A percentile compares a stretch with the other conserved stretches of the same genome.
Conservation (phyloP, 1,140 invertebrate genomes). For the Ceratina calcarata region DNA sequence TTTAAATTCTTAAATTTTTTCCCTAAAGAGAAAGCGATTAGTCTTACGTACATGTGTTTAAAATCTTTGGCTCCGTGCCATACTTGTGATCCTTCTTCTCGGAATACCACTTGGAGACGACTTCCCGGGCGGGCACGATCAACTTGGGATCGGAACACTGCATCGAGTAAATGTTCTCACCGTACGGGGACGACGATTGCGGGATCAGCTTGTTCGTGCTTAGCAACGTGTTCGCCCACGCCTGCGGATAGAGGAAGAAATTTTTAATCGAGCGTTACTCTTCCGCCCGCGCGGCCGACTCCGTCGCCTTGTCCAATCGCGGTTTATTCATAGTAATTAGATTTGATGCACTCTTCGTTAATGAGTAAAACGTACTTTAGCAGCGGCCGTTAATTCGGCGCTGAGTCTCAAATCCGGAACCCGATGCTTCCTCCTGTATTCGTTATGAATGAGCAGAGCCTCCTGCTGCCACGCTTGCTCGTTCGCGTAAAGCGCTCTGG, state of each 20-base stretch:
- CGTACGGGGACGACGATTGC: slow-evolving; percentile 83
- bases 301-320: too few relatives aligned
- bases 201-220: slow-evolving; percentile 85
- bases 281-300: neutral
- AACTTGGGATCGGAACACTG: slow-evolving; percentile 86
- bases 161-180: slow-evolving; percentile 85
- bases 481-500: slow-evolving; percentile 57
- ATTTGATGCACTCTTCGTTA: neutral
- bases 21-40: neutral
- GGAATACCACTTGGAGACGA: slow-evolving; percentile 86
- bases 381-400: slow-evolving; percentile 79
- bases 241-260: slow-evolving; percentile 59
- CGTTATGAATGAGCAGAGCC: slow-evolving; percentile 88
- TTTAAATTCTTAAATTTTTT: neutral
- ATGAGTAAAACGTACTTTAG: slow-evolving; percentile 79
- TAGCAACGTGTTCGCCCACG: slow-evolving; percentile 89
- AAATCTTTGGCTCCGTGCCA: slow-evolving; percentile 82
- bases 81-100: slow-evolving; percentile 84
- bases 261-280: slow-evolving; percentile 30
- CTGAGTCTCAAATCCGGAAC: slow-evolving; percentile 84
- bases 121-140: slow-evolving; percentile 84
- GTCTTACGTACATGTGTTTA: slow-evolving; percentile 80
- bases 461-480: slow-evolving; percentile 82
- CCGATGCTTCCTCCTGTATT: slow-evolving; percentile 88
- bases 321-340: neutral